Base-by-base conservation (phyloP, 2,113 vertebrate genomes). In the Myodes glareolus region DNA sequence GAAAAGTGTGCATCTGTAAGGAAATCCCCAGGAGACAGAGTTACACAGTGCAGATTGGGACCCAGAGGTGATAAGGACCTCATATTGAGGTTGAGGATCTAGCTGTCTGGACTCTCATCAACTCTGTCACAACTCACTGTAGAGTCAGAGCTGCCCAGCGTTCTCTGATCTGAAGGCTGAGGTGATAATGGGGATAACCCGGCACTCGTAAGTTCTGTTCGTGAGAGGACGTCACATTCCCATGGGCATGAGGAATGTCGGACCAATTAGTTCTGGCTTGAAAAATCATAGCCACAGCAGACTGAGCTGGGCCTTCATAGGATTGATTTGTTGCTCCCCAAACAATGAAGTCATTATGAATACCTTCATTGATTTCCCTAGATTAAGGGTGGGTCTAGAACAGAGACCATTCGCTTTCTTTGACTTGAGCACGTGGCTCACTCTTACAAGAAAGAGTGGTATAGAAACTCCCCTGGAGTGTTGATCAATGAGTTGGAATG, bases 311-410 rank as follows among this genome's bases (percentile, higher is more conserved):
- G 50, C 61, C 50, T 9, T 31, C 63, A 58, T 4, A 61, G 52
- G 36, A 25, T 29, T 70, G 61, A 19, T 25, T 78, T 90, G 10
- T 27, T 61, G 17, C 42, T n/a, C 27, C 9, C 33, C 9, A 94
- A 80, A 93, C 68, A 90, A 92, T 58, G 75, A 93, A 75, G 89
- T 55, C 67, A 21, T 50, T 95, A n/a, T 92, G n/a, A 68, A 45
- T 88, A n/a, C 68, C 50, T 89, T 90, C 61, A 47, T 19, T 50
- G 36, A 92, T 72, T 82, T 39, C 3, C 16, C 73, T n/a, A 45
- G 27, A 88, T 84, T 61, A 82, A 96, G 92, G 84, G n/a, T 82
- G 63, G 12, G 55, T 13, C 33, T 55, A 76, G 87, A 88, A 92
- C 31, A 42, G 4, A 85, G 67, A 39, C 50, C 63, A 68, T 45